A percentile compares a stretch with the other conserved stretches of the same genome.
Conservation (phyloP, 2,888 invertebrate genomes). For the Mamestra brassicae region DNA sequence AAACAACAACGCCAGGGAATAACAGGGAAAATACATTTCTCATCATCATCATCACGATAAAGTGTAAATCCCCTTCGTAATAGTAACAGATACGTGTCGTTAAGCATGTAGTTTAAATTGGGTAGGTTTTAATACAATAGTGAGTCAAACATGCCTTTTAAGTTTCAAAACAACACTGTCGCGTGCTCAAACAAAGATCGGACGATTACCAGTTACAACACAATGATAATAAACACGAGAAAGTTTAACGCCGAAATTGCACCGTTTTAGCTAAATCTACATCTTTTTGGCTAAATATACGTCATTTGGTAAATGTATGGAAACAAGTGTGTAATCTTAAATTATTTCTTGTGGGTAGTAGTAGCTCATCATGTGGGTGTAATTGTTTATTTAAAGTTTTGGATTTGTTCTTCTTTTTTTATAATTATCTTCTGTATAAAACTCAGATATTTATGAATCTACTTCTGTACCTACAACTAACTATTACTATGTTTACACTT, state of each 20-base stretch:
- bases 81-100: slow-evolving; percentile 18
- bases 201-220: slow-evolving; percentile 65
- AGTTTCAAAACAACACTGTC: slow-evolving; percentile 31
- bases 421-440: too few relatives aligned
- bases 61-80: slow-evolving; percentile 30
- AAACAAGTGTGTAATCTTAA: slow-evolving; percentile 33
- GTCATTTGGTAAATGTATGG: slow-evolving; percentile 61
- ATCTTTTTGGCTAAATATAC: slow-evolving; percentile 61
- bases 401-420: not conserved
- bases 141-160: slow-evolving; percentile 12
- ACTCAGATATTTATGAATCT: too few relatives aligned
- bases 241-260: slow-evolving; percentile 79
- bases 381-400: not conserved
- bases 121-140: slow-evolving; percentile 14
- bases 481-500: too few relatives aligned
- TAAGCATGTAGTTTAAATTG: slow-evolving; percentile 12
- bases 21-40: slow-evolving; percentile 34
- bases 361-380: not conserved
- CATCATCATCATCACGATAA: slow-evolving; percentile 18
- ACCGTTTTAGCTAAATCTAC: slow-evolving; percentile 69
- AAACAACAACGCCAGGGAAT: slow-evolving; percentile 32
- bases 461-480: too few relatives aligned
- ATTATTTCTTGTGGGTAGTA: slow-evolving; percentile 14
- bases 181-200: slow-evolving; percentile 63
- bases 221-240: slow-evolving; percentile 70